phyloP scores from a whole-genome alignment of 2,113 vertebrate species.

The Halichoeres trimaculatus region DNA sequence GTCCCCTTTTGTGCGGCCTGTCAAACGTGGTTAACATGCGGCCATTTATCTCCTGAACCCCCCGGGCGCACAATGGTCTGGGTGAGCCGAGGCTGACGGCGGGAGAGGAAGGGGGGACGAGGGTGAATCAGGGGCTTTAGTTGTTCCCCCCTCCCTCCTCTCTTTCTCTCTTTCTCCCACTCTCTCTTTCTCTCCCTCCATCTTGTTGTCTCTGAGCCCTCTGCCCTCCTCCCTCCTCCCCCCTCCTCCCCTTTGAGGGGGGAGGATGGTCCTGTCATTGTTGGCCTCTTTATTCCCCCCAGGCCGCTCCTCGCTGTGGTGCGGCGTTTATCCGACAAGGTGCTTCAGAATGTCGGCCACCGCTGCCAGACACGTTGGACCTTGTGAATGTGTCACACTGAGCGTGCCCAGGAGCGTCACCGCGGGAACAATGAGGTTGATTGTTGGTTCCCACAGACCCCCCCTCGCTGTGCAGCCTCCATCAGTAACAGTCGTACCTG shows the following conservation, averaged over 20 bases:
- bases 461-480: not conserved
- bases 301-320: slow-evolving; percentile 72
- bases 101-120: not conserved
- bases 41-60: slow-evolving; percentile 89
- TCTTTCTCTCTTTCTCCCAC: not conserved
- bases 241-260: slow-evolving; percentile 44
- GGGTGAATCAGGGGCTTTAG: slow-evolving; percentile 15
- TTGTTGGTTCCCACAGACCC: slow-evolving; percentile 31
- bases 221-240: no score
- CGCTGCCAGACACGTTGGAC: slow-evolving; percentile 87
- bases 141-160: slow-evolving; percentile 21
- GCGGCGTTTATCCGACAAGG: slow-evolving; percentile 83
- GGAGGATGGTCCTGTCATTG: slow-evolving; percentile 59
- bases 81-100: slow-evolving; percentile 57
- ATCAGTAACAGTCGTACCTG: slow-evolving; percentile 31
- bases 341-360: slow-evolving; percentile 88
- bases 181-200: slow-evolving; percentile 31
- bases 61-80: slow-evolving; percentile 83
- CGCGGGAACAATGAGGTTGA: slow-evolving; percentile 86
- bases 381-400: slow-evolving; percentile 83
- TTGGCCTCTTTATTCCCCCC: slow-evolving; percentile 23
- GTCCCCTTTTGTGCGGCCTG: slow-evolving; percentile 93
- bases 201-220: slow-evolving; percentile 44
- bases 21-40: slow-evolving; percentile 95
- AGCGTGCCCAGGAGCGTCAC: slow-evolving; percentile 84